Percentiles rank a stretch among this genome's conserved stretches.
Conservation (phyloP, 37 sponge, comb jelly and placozoan genomes). For the Hexactinellida sp. region DNA sequence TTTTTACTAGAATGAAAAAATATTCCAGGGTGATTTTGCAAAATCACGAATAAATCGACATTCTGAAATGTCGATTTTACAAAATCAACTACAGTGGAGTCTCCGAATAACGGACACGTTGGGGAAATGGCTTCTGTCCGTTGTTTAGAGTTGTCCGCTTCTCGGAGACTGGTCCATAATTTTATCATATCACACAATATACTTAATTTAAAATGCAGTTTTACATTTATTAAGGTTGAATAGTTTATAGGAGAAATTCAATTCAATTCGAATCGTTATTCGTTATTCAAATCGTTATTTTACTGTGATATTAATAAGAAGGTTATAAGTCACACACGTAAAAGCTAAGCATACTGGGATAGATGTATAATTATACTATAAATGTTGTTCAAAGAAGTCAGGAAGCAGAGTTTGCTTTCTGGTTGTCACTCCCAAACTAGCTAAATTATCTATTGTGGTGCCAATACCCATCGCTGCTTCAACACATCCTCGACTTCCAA, state of each 20-base stretch:
- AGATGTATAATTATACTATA: neutral
- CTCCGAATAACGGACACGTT: slow-evolving; percentile 4
- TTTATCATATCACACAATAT: neutral
- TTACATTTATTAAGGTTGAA: neutral
- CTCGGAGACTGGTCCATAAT: slow-evolving; percentile 9
- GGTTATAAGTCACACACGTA: neutral
- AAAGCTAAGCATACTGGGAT: neutral
- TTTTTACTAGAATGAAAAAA: too few species aligned
- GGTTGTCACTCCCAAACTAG: neutral
- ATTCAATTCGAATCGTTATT: too few species aligned
- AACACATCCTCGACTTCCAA: neutral
- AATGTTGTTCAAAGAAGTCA: too few species aligned
- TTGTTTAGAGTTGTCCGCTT: slow-evolving; percentile 10
- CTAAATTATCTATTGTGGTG: neutral
- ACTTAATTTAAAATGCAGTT: neutral
- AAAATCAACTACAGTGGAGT: slow-evolving; percentile 19
- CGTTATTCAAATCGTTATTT: too few species aligned
- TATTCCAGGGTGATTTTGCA: too few species aligned
- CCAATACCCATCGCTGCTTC: neutral
- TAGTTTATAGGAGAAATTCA: neutral
- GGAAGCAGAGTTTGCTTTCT: too few species aligned
- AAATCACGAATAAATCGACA: too few species aligned
- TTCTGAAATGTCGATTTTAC: too few species aligned
- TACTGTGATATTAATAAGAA: neutral
- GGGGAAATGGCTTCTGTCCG: slow-evolving; percentile 7